Base-by-base conservation (phyloP, 2,888 invertebrate genomes). In the Apamea anceps region DNA sequence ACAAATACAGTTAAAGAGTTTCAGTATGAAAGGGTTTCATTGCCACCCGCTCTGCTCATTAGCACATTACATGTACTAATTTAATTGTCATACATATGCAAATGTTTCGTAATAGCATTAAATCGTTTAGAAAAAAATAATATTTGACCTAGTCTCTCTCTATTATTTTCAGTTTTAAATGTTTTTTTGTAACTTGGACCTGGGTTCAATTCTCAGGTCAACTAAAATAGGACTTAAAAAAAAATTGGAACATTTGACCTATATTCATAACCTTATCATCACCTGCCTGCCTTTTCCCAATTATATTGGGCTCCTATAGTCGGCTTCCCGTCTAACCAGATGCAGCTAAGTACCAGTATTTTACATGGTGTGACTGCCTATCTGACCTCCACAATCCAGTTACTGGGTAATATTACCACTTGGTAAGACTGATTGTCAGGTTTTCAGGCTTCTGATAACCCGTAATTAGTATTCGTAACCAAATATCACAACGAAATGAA, bases 61-160 rank as follows among this genome's bases (percentile, higher is more conserved):
- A 85, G 28, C 76, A 37, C 66, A 62, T 65, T 28, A 10, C 62
- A 28, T 28, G 51, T 73, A 63, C 83, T 82, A 85, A 84, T 82
- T 70, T n/a, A 28, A 76, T 73, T 85, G 63, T 71, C 82, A 48
- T 70, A n/a, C 51, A 13, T 62, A 60, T 8, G 62, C 42, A n/a
- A 76, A 57, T 18, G 10, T 72, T 74, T 63, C 75, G 0, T 67
- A 74, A 57, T 37, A 73, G 28, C 66, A 72, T 45, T 15, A 37
- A 80, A 72, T 80, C 25, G 32, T 62, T 79, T 18, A 54, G 12
- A 77, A 83, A 78, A 28, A 66, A 48, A 13, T 54, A 54, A n/a
- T 81, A 28, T 63, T 51, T 67, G 51, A 54, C 51, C 32, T 60
- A 65, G 32, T 60, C 15, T 81, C 32, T 37, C 37, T 54, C 15